phyloP scores from a whole-genome alignment of 2,797 vertebrate genomes.

The Babyrousa celebensis region DNA sequence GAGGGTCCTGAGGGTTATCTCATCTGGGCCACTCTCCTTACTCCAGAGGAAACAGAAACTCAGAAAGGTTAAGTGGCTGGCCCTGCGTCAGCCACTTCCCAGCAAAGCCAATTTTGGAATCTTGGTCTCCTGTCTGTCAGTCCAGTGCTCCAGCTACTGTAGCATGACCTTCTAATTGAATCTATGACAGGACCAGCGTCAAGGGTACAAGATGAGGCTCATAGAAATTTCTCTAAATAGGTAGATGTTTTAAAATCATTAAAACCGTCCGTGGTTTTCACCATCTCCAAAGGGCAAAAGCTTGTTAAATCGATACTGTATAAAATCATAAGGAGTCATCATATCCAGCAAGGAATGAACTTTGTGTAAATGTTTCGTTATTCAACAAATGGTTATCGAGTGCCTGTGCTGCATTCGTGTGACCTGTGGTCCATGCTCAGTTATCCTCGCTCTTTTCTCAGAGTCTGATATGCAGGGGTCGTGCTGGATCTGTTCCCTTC shows the following conservation, averaged over 20 bases:
- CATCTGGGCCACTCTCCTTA: background rate
- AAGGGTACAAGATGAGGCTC: background rate
- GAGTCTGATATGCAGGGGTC: background rate
- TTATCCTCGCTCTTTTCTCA: background rate
- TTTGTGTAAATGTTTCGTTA: background rate
- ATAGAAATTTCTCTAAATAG: slow-evolving; percentile 30
- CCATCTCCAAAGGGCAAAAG: slow-evolving; percentile 44
- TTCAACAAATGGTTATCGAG: background rate
- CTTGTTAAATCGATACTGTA: background rate
- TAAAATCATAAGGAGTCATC: slow-evolving; percentile 30
- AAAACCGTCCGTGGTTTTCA: background rate
- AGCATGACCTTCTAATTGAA: slow-evolving; percentile 72
- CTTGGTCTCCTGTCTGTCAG: slow-evolving; percentile 66
- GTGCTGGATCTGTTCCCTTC: background rate
- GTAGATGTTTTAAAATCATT: slow-evolving; percentile 34
- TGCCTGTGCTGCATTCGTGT: background rate
- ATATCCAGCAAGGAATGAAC: slow-evolving; percentile 38
- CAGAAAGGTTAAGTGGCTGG: slow-evolving; percentile 72
- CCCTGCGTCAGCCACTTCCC: slow-evolving; percentile 4
- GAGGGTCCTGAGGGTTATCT: background rate
- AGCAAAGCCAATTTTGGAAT: slow-evolving; percentile 73
- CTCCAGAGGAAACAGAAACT: slow-evolving; percentile 53
- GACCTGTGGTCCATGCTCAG: background rate
- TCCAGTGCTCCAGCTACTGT: slow-evolving; percentile 6
- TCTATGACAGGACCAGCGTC: background rate